Percentiles rank a stretch among this genome's conserved stretches.
Conservation (phyloP, 2,113 vertebrate genomes). For the Nerophis lumbriciformis region DNA sequence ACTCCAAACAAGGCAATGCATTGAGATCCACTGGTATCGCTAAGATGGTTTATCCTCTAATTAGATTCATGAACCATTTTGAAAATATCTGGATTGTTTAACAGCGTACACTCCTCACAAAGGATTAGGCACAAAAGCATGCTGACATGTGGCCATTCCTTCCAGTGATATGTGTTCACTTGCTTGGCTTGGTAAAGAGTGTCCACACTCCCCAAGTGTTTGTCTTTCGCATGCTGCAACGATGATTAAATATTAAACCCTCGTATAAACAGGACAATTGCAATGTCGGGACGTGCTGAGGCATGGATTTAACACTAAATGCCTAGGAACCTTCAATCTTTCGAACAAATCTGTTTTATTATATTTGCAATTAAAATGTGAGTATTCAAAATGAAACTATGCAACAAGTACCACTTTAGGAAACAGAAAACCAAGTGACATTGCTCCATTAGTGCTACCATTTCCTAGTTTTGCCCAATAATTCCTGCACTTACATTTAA, state of each 20-base stretch:
- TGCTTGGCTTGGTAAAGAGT: conserved; percentile 3
- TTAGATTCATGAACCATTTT: conserved; percentile 18
- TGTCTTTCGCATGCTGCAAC: conserved; percentile 18
- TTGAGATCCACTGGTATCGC: neutral
- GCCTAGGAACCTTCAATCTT: neutral
- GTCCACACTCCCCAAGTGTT: conserved; percentile 14
- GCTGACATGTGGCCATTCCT: neutral
- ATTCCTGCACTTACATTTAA: conserved; percentile 21
- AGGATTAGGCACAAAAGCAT: neutral
- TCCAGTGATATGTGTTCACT: neutral
- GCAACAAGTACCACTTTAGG: conserved; percentile 30
- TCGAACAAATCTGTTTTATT: conserved; percentile 14
- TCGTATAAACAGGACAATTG: conserved; percentile 19
- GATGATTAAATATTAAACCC: conserved; percentile 35
- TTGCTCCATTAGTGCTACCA: conserved; percentile 24
- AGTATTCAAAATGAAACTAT: conserved; percentile 48
- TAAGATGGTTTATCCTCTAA: conserved; percentile 28
- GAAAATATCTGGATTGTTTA: conserved; percentile 6
- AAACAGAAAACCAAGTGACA: conserved; percentile 35
- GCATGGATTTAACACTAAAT: conserved; percentile 5
- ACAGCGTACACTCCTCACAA: neutral
- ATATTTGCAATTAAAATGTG: conserved; percentile 32
- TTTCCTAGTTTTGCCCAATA: conserved; percentile 10
- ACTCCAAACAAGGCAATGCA: conserved; percentile 23
- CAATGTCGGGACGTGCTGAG: neutral